Conservation (phyloP, 2,888 invertebrate species). For the Cantharis flavilabris region DNA sequence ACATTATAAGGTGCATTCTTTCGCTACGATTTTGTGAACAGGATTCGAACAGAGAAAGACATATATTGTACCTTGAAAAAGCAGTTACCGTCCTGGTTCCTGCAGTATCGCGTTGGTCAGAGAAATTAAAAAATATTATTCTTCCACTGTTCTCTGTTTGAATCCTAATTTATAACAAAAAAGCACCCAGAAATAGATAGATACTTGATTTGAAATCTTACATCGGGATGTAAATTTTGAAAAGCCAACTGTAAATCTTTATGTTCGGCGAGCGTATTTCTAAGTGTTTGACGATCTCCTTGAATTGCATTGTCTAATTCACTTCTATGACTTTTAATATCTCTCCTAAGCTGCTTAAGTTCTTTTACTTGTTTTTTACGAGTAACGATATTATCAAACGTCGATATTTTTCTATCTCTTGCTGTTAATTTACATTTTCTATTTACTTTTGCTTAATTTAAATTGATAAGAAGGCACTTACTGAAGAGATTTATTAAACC, state of each 20-base stretch:
- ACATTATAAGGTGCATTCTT: slow-evolving; percentile 11
- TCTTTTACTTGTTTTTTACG: slow-evolving; percentile 61
- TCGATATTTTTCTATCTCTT: slow-evolving; percentile 65
- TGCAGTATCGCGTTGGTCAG: no score
- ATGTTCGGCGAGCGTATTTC: slow-evolving; percentile 63
- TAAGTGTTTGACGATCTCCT: slow-evolving; percentile 65
- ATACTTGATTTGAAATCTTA: slow-evolving; percentile 34
- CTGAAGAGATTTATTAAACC: slow-evolving; percentile 68
- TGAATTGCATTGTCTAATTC: slow-evolving; percentile 63
- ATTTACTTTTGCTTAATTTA: background rate
- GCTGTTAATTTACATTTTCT: slow-evolving; percentile 48
- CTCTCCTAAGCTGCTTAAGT: slow-evolving; percentile 61
- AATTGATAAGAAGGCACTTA: slow-evolving; percentile 46
- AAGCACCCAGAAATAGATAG: background rate
- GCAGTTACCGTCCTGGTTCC: no score
- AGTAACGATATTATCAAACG: slow-evolving; percentile 59
- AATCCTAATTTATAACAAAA: no score
- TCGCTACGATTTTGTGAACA: no score
- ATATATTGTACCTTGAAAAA: no score
- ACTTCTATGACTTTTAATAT: slow-evolving; percentile 61
- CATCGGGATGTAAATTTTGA: slow-evolving; percentile 52
- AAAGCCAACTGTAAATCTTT: slow-evolving; percentile 64
- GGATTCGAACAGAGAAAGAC: no score
- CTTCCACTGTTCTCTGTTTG: no score
- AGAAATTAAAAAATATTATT: no score